Evolutionary conservation across 2,797 vertebrate species (phyloP), one percentile per base, ranked within the genome.

Genomic region (Sebastes hopkinsi): DNA sequence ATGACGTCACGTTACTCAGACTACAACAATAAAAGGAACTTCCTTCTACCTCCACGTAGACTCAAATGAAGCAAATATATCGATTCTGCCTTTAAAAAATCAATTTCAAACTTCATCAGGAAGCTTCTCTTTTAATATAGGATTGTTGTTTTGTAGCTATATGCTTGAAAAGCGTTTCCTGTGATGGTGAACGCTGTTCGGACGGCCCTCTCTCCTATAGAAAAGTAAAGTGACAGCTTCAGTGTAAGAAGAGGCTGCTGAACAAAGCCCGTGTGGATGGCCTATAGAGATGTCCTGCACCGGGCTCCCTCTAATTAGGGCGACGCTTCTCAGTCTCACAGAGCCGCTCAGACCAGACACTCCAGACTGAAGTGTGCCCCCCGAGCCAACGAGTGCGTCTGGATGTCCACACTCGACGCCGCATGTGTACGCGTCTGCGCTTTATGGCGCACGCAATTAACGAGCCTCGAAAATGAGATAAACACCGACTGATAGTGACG

Each of bases 351-450:
- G 89, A 88, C 84, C 85, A 92, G 92, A 92, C 94, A 92, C 94
- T 94, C 92, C 90, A 92, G 90, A 85, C 89, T 95, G 89, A 92
- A 95, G 94, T 94, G 94, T 93, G 94, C 87, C 92, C 82, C 86
- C 79, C 80, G 36, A 27, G 36, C 87, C 87, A 82, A 82, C 64
- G 76, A 86, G 84, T 77, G 86, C 3, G 92, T 92, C 90, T 93
- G 88, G 75, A 80, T 72, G 88, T 89, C 89, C 91, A 73, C 89
- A 76, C 82, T 87, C 85, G 3, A 67, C 22, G 64, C 74, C 46
- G 83, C 69, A 23, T 82, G 82, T 75, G 83, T 83, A 56, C 76
- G 68, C 56, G 80, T 79, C 79, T 69, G 82, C 9, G 64, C 67
- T 82, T 70, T 72, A 42, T 60, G 67, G 70, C 55, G 38, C 75